Percentiles rank a stretch among this genome's conserved stretches.
These are phyloP conservation scores for Cinara cedri DNA, from an alignment of 2,888 invertebrate genomes.

Conservation along the genomic window DNA sequence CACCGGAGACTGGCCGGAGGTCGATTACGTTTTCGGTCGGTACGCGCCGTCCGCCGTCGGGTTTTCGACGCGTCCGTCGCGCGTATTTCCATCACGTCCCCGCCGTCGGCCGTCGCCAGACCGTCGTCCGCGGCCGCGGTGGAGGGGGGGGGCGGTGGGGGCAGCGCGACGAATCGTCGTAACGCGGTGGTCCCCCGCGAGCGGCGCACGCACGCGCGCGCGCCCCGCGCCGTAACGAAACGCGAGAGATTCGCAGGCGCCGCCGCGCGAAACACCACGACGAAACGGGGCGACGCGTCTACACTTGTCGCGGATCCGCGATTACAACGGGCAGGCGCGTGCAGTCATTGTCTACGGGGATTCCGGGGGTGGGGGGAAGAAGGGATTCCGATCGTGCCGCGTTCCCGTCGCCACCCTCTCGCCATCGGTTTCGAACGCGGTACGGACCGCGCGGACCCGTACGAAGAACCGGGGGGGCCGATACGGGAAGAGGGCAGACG, in stretches of 20 bases:
- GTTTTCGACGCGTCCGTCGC: slow-evolving; percentile 25
- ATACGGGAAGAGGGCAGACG: too few relatives aligned
- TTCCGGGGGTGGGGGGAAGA: too few relatives aligned
- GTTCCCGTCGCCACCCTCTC: too few relatives aligned
- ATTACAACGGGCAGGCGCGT: too few relatives aligned
- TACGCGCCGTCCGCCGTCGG: neutral
- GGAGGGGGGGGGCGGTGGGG: neutral
- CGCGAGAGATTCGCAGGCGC: slow-evolving; percentile 32
- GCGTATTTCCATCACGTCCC: slow-evolving; percentile 13
- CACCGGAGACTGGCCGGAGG: slow-evolving; percentile 6
- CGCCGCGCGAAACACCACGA: neutral
- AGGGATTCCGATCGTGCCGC: too few relatives aligned
- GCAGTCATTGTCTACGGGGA: too few relatives aligned
- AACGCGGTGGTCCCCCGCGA: neutral
- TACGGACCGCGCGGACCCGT: too few relatives aligned
- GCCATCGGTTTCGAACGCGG: too few relatives aligned
- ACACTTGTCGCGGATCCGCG: too few relatives aligned
- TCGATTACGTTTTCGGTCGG: slow-evolving; percentile 14
- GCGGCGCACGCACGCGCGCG: neutral
- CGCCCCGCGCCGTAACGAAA: slow-evolving; percentile 30
- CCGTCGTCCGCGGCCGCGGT: slow-evolving; percentile 14
- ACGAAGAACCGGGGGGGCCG: too few relatives aligned
- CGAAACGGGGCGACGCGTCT: too few relatives aligned
- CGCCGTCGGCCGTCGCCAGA: neutral
- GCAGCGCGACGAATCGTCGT: slow-evolving; percentile 31